These are phyloP conservation scores for Agonopterix subpropinquella DNA, from an alignment of 2,888 invertebrate genomes.

Conservation along the genomic window DNA sequence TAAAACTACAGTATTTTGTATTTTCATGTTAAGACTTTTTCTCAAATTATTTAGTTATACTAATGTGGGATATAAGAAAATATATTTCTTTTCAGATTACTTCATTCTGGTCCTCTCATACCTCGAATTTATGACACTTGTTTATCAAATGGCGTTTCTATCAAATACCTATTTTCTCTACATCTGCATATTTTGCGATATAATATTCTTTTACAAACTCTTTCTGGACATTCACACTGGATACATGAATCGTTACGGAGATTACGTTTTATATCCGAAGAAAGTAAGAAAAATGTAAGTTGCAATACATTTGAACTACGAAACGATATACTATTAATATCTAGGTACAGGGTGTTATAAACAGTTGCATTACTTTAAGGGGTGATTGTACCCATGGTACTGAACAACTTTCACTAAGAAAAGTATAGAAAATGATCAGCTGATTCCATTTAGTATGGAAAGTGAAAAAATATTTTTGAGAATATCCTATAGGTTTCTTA, in stretches of 20 bases:
- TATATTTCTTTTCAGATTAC: conserved; percentile 47
- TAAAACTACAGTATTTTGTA: no score
- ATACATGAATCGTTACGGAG: conserved; percentile 67
- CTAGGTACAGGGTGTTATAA: no score
- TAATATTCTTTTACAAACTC: conserved; percentile 55
- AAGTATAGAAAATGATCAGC: no score
- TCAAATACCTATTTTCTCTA: conserved; percentile 46
- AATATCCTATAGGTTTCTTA: no score
- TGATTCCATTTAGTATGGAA: no score
- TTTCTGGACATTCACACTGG: conserved; percentile 67
- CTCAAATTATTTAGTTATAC: no score
- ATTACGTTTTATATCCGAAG: conserved; percentile 56
- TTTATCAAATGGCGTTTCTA: conserved; percentile 69
- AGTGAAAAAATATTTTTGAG: no score
- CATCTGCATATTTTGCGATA: conserved; percentile 48
- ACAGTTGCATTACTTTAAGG: no score
- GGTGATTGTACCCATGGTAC: no score
- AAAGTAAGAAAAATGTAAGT: conserved; percentile 64
- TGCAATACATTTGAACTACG: neutral
- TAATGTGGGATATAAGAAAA: neutral
- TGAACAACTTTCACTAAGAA: no score
- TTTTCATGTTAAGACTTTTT: no score
- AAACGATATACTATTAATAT: no score
- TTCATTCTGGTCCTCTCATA: conserved; percentile 55
- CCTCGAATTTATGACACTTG: conserved; percentile 55